A percentile compares a stretch with the other conserved stretches of the same genome.
Conservation (phyloP, 2,888 invertebrate genomes). For the Sinelater perroti region DNA sequence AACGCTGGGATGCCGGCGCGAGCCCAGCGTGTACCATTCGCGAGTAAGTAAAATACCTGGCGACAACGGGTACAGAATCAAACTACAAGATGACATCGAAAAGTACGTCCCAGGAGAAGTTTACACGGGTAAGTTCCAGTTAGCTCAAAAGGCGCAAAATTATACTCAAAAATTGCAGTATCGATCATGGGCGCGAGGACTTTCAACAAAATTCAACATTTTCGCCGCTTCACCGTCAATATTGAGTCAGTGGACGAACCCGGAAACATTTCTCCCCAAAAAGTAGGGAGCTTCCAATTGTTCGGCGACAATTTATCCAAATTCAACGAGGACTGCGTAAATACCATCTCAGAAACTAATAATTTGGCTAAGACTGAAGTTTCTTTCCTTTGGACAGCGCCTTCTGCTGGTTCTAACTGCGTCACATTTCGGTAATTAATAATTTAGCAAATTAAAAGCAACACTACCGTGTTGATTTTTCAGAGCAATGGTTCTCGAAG, state of each 20-base stretch:
- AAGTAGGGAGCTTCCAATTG: conserved; percentile 76
- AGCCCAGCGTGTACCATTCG: conserved; percentile 61
- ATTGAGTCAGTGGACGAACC: conserved; percentile 70
- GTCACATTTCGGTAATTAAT: conserved; percentile 77
- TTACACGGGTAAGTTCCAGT: conserved; percentile 71
- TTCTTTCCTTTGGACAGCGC: conserved; percentile 91
- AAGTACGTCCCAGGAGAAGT: conserved; percentile 85
- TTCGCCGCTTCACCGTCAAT: conserved; percentile 80
- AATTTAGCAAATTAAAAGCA: neutral
- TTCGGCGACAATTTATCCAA: conserved; percentile 70
- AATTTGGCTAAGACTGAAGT: conserved; percentile 83
- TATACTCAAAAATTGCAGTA: conserved; percentile 17
- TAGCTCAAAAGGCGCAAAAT: neutral
- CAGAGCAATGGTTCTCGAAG: conserved; percentile 90
- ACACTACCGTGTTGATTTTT: neutral
- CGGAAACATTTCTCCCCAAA: conserved; percentile 62
- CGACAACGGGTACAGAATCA: conserved; percentile 86
- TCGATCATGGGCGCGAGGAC: conserved; percentile 68
- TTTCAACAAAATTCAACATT: conserved; percentile 74
- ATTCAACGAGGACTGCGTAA: conserved; percentile 85
- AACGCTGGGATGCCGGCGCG: conserved; percentile 59
- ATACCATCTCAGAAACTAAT: conserved; percentile 83
- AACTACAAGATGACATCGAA: conserved; percentile 80
- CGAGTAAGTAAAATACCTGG: conserved; percentile 71
- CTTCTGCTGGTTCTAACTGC: conserved; percentile 84